These are phyloP conservation scores for Cantharis rustica DNA, from an alignment of 2,888 invertebrate genomes.

Conservation along the genomic window DNA sequence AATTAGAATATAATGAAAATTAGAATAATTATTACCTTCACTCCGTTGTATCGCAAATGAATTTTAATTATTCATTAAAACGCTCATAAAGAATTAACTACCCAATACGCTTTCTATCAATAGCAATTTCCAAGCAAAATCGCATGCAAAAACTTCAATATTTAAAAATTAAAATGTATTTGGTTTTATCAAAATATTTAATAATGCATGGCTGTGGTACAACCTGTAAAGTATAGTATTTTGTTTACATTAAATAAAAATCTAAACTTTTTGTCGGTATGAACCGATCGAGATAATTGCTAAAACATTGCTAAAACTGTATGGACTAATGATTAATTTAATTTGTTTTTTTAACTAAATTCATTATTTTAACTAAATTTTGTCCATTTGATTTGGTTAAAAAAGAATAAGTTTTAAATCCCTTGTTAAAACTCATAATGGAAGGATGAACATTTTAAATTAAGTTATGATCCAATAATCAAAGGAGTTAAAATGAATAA, in stretches of 20 bases:
- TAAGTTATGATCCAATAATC: constrained; percentile 24
- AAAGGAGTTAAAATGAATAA: constrained; percentile 27
- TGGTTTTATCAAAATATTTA: neutral
- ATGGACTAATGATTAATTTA: too few relatives aligned
- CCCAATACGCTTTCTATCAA: neutral
- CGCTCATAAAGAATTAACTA: neutral
- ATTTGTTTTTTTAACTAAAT: too few relatives aligned
- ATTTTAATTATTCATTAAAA: constrained; percentile 1
- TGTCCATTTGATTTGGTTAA: neutral
- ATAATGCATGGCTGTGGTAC: neutral
- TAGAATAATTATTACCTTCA: neutral
- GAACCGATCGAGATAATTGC: neutral
- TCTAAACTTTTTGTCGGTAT: neutral
- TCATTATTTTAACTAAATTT: neutral
- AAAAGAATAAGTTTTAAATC: constrained; percentile 3
- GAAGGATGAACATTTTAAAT: constrained; percentile 19
- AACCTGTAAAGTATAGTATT: neutral
- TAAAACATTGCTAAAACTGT: too few relatives aligned
- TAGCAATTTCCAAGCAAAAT: neutral
- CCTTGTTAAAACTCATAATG: constrained; percentile 6
- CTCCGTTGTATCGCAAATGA: constrained; percentile 1
- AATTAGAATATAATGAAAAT: neutral
- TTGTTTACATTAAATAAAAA: neutral
- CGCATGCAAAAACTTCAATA: neutral
- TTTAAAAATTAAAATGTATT: neutral